phyloP scores from a whole-genome alignment of 2,888 invertebrate genomes.

The Eupithecia subfuscata region DNA sequence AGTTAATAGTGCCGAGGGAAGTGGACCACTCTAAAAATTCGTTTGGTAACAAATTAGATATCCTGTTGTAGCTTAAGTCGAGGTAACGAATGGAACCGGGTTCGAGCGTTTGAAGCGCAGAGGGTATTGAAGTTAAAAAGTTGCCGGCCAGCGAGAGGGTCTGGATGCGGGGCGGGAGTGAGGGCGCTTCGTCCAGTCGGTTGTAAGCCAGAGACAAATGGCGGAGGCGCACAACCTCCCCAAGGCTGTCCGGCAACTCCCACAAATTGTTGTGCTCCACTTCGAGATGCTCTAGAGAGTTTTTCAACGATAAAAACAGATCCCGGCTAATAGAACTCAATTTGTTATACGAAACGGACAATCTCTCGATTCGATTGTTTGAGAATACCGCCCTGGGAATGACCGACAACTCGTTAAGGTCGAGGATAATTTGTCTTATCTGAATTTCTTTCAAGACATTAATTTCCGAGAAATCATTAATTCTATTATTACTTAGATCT shows the following conservation, averaged over 20 bases:
- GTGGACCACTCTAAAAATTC: constrained; percentile 92
- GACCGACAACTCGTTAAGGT: constrained; percentile 89
- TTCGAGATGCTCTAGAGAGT: constrained; percentile 91
- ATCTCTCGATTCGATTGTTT: constrained; percentile 88
- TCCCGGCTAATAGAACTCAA: constrained; percentile 87
- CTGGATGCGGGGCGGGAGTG: constrained; percentile 87
- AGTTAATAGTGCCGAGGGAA: constrained; percentile 90
- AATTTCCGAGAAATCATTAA: constrained; percentile 87
- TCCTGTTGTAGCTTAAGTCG: constrained; percentile 94
- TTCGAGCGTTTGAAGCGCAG: constrained; percentile 88
- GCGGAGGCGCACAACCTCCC: constrained; percentile 87
- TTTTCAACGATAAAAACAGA: constrained; percentile 89
- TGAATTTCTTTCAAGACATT: constrained; percentile 88
- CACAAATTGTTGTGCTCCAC: constrained; percentile 91
- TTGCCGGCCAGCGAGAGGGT: constrained; percentile 93
- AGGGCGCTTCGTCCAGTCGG: constrained; percentile 83
- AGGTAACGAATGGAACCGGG: constrained; percentile 90
- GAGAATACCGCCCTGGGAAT: constrained; percentile 87
- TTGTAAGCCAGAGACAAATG: constrained; percentile 94
- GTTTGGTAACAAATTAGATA: constrained; percentile 89
- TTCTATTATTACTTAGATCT: constrained; percentile 93
- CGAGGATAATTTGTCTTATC: constrained; percentile 91
- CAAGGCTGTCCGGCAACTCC: constrained; percentile 88
- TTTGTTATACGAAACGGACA: constrained; percentile 92
- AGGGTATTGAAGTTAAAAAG: constrained; percentile 89